Evolutionary conservation across 2,797 vertebrate species (phyloP).

Genomic region (Sphaeramia orbicularis): DNA sequence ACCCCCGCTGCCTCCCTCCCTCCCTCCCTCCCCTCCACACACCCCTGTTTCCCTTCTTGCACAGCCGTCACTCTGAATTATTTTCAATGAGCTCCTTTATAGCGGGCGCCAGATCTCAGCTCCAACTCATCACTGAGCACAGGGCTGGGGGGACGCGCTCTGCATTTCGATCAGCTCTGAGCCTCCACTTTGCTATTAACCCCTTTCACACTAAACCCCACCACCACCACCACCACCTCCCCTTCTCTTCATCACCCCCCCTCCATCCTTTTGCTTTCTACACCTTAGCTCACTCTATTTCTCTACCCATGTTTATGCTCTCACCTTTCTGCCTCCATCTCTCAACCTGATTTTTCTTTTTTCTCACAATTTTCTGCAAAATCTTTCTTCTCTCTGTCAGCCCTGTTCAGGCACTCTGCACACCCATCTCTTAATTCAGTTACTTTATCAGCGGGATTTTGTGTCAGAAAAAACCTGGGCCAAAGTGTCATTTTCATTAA

Average conservation of each 20-base stretch:
- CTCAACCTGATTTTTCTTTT: constrained; percentile 53
- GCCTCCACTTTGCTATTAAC: constrained; percentile 93
- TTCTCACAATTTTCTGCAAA: constrained; percentile 36
- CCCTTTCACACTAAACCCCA: constrained; percentile 88
- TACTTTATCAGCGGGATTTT: constrained; percentile 17
- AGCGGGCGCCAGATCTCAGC: constrained; percentile 93
- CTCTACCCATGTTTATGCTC: constrained; percentile 60
- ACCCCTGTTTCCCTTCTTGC: constrained; percentile 81
- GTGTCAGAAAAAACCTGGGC: constrained; percentile 11
- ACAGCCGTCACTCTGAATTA: constrained; percentile 96
- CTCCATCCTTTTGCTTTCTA: constrained; percentile 23
- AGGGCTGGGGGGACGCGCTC: constrained; percentile 85
- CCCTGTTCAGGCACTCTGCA: background rate
- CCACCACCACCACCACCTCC: constrained; percentile 41
- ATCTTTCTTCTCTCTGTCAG: constrained; percentile 31
- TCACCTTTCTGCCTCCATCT: constrained; percentile 66
- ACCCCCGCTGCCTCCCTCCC: constrained; percentile 50
- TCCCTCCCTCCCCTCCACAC: constrained; percentile 34
- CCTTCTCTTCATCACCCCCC: constrained; percentile 34
- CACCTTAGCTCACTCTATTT: constrained; percentile 69
- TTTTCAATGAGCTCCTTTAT: constrained; percentile 96
- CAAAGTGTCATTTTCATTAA: background rate
- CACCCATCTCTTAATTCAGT: constrained; percentile 14
- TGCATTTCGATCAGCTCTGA: constrained; percentile 92
- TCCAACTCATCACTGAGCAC: constrained; percentile 93